Conservation (phyloP, 2,797 vertebrate species). For the Denticeps clupeoides region DNA sequence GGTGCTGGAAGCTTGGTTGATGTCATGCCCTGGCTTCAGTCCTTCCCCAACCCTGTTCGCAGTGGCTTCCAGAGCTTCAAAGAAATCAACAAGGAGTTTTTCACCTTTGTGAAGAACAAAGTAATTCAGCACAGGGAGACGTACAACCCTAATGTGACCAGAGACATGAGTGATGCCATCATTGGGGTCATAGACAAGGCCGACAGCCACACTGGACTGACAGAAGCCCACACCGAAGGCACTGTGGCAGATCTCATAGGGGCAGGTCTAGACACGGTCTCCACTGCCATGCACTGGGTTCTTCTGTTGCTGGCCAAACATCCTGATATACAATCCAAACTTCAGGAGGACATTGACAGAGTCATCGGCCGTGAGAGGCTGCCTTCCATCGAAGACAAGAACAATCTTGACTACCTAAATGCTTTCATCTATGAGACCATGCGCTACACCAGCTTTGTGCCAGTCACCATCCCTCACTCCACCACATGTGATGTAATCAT, state of each 20-base stretch:
- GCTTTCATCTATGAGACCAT: constrained; percentile 68
- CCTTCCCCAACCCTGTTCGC: constrained; percentile 68
- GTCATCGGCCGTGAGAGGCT: constrained; percentile 57
- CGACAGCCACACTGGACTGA: constrained; percentile 35
- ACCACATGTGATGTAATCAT: constrained; percentile 60
- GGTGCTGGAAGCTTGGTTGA: constrained; percentile 75
- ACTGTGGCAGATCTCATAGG: constrained; percentile 64
- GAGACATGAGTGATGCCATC: constrained; percentile 65
- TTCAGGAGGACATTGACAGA: constrained; percentile 56
- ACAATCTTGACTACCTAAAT: constrained; percentile 49
- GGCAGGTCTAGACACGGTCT: constrained; percentile 64
- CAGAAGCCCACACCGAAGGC: constrained; percentile 45
- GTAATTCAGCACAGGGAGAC: constrained; percentile 54
- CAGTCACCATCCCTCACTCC: constrained; percentile 68
- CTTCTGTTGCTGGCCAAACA: constrained; percentile 62
- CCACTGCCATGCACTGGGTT: constrained; percentile 62
- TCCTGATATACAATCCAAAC: constrained; percentile 48
- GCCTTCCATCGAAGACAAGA: constrained; percentile 49
- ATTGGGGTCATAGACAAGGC: constrained; percentile 45
- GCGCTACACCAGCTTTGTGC: constrained; percentile 69
- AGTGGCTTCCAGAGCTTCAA: constrained; percentile 59
- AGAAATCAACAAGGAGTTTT: constrained; percentile 59
- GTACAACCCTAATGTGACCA: constrained; percentile 21
- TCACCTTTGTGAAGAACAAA: constrained; percentile 54
- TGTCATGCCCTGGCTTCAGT: constrained; percentile 69